phyloP scores from a whole-genome alignment of 2,888 invertebrate species.

The Tortricodes alternella region DNA sequence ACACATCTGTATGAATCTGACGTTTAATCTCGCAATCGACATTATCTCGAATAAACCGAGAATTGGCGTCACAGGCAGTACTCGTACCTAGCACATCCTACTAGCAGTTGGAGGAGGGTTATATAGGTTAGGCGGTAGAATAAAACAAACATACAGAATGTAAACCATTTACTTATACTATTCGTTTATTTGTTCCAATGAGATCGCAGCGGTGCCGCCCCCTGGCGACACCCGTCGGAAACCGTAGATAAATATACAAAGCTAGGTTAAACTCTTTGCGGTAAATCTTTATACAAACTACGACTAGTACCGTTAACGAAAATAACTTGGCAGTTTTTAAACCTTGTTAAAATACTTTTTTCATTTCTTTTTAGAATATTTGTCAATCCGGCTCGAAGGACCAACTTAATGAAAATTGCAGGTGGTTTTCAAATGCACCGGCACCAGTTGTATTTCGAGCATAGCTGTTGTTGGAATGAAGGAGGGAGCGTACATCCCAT shows the following conservation, averaged over 20 bases:
- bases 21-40: too few relatives aligned
- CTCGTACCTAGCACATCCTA: background rate
- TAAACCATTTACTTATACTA: conserved; percentile 67
- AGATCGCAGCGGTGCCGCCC: conserved; percentile 43
- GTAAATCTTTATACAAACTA: conserved; percentile 44
- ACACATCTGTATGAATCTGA: too few relatives aligned
- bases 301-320: conserved; percentile 31
- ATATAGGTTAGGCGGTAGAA: conserved; percentile 1
- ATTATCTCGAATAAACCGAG: too few relatives aligned
- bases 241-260: conserved; percentile 60
- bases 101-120: background rate
- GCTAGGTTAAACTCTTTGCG: conserved; percentile 46
- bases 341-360: too few relatives aligned
- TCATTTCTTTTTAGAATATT: too few relatives aligned
- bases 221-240: conserved; percentile 35
- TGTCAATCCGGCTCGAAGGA: too few relatives aligned
- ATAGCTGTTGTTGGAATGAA: too few relatives aligned
- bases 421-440: too few relatives aligned
- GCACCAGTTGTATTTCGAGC: too few relatives aligned
- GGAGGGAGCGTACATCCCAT: too few relatives aligned
- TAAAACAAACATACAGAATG: conserved; percentile 52
- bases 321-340: conserved; percentile 12
- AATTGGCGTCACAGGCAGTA: too few relatives aligned
- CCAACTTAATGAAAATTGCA: too few relatives aligned
- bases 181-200: conserved; percentile 43